Conservation (phyloP, 2,113 vertebrate genomes). For the Lagopus muta region DNA sequence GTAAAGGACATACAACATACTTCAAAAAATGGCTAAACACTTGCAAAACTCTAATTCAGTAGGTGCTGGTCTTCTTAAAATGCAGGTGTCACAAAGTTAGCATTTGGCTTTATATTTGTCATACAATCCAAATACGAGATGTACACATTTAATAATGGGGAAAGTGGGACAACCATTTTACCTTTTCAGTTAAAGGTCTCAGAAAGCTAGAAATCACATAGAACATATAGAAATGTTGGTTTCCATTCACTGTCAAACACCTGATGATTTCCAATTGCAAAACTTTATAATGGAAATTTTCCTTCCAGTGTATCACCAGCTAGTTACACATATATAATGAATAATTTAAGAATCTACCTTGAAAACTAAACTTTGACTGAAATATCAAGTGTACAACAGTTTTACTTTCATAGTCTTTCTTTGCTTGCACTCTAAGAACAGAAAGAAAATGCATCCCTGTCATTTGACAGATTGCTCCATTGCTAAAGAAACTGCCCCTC, state of each 20-base stretch:
- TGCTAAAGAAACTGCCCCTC: background rate
- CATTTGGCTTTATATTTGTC: background rate
- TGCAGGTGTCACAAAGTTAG: background rate
- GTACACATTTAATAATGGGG: background rate
- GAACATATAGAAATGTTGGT: background rate
- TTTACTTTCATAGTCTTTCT: background rate
- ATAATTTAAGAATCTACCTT: background rate
- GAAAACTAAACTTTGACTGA: background rate
- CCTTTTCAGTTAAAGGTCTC: background rate
- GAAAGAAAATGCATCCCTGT: background rate
- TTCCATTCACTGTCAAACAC: background rate
- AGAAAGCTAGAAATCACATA: background rate
- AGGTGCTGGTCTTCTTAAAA: background rate
- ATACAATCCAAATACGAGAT: background rate
- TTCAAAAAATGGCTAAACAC: background rate
- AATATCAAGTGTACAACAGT: background rate
- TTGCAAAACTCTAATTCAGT: background rate
- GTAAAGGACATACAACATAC: background rate
- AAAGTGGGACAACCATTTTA: background rate
- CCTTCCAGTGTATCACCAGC: background rate
- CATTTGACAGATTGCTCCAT: background rate
- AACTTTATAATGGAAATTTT: background rate
- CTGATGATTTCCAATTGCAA: background rate
- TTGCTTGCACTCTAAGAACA: background rate
- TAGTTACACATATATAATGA: background rate